Evolutionary conservation across 1,140 invertebrate genomes (phyloP), one percentile per base, ranked within the genome.

Genomic region (Thaumatotibia leucotreta): DNA sequence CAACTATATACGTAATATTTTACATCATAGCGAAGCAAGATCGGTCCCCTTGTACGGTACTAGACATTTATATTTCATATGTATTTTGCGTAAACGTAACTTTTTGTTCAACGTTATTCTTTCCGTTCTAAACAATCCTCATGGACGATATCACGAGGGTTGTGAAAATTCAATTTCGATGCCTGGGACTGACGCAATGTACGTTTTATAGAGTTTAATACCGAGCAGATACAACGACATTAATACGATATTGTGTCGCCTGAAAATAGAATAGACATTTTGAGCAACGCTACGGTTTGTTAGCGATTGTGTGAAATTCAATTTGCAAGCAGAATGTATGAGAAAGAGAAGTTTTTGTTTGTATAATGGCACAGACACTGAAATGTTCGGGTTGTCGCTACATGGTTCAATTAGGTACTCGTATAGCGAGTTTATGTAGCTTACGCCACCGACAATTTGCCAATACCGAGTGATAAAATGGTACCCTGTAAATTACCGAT

Each of bases 151-250:
- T 67, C 68, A 69, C 64, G 68, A 64, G 75, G 72, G 73, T 73
- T 65, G 73, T 80, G 74, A 77, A 77, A 84, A 80, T 80, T 84
- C 76, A 80, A 84, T 82, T 84, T 66, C 75, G 70, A 75, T 76
- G 69, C 69, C 67, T 62, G 66, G 70, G 72, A 68, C 65, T 67
- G 70, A 71, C 64, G 65, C 68, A 64, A 71, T 72, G 64, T 69
- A 70, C 76, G 74, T 84, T 84, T 82, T 81, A 82, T 79, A 70
- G 67, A 65, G 69, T 77, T 80, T 72, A 72, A 58, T 58, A 58
- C 31, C 27, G 6, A 24, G 9, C 61, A 62, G 32, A 62, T 33
- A 62, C 61, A 22, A 58, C 52, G 52, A 24, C 3, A 58, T 27
- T 24, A 58, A 27, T 58, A 58, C 39, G 39, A 45, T 45, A 45